Evolutionary conservation across 1,140 invertebrate genomes (phyloP).

Genomic region (Brachionus sp.): DNA sequence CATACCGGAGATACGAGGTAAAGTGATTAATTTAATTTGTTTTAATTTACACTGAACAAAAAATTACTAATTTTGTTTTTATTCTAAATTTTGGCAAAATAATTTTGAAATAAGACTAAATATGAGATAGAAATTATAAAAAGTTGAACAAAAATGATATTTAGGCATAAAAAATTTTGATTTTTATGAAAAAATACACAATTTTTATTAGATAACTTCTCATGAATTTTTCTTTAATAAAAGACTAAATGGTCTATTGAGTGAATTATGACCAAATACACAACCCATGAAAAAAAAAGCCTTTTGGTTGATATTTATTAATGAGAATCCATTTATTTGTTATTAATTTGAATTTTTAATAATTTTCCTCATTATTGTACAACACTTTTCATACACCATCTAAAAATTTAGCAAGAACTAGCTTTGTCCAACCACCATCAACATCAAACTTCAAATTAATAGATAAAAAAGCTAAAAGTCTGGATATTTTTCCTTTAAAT

Average conservation of each 20-base stretch:
- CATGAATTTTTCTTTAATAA: neutral
- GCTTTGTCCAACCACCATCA: neutral
- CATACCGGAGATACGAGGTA: constrained; percentile 18
- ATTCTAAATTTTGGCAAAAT: neutral
- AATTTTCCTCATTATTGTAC: neutral
- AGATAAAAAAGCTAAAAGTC: neutral
- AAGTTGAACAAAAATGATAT: neutral
- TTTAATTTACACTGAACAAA: neutral
- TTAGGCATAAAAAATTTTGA: neutral
- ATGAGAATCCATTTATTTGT: neutral
- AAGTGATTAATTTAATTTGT: neutral
- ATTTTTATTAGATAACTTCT: neutral
- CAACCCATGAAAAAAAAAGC: neutral
- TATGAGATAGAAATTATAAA: neutral
- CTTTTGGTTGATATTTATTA: neutral
- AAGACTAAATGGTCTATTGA: neutral
- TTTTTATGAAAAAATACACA: neutral
- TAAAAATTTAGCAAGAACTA: neutral
- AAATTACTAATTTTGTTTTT: neutral
- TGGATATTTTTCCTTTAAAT: neutral
- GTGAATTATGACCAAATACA: neutral
- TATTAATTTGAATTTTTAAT: neutral
- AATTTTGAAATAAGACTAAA: neutral
- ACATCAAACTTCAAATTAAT: neutral
- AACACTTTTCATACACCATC: neutral